Evolutionary conservation across 2,797 vertebrate species (phyloP).

Genomic region (Thalassophryne amazonica): DNA sequence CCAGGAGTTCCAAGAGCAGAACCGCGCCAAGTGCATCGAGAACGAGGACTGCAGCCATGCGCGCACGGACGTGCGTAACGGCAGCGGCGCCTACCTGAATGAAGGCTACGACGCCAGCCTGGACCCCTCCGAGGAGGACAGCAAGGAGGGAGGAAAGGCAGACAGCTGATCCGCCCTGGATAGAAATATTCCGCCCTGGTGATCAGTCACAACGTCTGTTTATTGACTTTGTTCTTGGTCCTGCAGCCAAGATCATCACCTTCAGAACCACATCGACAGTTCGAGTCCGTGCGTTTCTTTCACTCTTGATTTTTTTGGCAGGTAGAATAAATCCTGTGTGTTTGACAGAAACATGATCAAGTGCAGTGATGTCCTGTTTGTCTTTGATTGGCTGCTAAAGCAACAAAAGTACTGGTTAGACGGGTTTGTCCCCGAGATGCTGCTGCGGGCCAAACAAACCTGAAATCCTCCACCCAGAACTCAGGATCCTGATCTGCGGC

Average conservation of each 20-base stretch:
- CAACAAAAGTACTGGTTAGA: conserved; percentile 31
- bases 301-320: no score
- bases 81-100: conserved; percentile 52
- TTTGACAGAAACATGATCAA: no score
- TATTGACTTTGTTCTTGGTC: no score
- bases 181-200: no score
- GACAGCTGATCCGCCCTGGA: neutral
- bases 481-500: neutral
- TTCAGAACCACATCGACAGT: no score
- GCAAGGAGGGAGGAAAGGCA: neutral
- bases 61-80: neutral
- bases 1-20: conserved; percentile 15
- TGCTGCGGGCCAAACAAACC: conserved; percentile 31
- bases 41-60: neutral
- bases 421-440: conserved; percentile 46
- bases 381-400: conserved; percentile 2
- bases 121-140: conserved; percentile 8
- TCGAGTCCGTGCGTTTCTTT: no score
- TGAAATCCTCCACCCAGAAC: neutral
- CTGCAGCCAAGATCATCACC: no score
- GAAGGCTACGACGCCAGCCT: conserved; percentile 46
- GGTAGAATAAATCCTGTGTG: no score
- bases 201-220: no score
- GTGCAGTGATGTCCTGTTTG: neutral
- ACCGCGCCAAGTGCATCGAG: neutral